These are phyloP conservation scores for Urosaurus nigricauda DNA, from an alignment of 2,797 vertebrate genomes.

Conservation along the genomic window DNA sequence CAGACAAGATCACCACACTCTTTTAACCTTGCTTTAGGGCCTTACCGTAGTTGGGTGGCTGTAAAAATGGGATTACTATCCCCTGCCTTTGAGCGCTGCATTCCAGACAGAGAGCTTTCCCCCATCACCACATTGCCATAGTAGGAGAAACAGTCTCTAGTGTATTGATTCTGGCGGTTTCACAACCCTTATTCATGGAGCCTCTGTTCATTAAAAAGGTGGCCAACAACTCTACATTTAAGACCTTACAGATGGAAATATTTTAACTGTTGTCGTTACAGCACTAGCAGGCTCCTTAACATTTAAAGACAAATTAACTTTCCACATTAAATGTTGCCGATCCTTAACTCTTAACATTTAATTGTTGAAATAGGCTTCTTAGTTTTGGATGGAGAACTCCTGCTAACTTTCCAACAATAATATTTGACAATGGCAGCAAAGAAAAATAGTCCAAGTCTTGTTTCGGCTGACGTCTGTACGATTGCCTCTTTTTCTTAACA, in stretches of 20 bases:
- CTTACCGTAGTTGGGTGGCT: no score
- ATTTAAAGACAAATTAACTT: slow-evolving; percentile 17
- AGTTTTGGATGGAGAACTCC: slow-evolving; percentile 30
- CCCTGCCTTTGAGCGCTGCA: neutral
- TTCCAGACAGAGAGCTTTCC: neutral
- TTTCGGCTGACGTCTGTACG: neutral
- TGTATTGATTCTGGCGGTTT: neutral
- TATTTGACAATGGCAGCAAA: neutral
- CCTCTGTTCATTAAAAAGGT: slow-evolving; percentile 3
- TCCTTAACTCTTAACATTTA: slow-evolving; percentile 30
- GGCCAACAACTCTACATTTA: neutral
- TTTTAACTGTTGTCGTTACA: neutral
- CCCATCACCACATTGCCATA: neutral
- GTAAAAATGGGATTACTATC: no score
- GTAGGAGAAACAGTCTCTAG: neutral
- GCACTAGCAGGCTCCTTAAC: slow-evolving; percentile 18
- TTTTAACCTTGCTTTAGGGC: no score
- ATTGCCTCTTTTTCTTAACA: neutral
- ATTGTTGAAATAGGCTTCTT: slow-evolving; percentile 27
- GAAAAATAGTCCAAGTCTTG: neutral
- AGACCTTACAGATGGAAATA: slow-evolving; percentile 4
- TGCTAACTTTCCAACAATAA: slow-evolving; percentile 28
- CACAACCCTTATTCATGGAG: neutral
- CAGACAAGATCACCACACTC: no score
- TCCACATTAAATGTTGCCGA: slow-evolving; percentile 12